Evolutionary conservation across 2,113 vertebrate genomes (phyloP).

Genomic region (Phoenicopterus ruber): DNA sequence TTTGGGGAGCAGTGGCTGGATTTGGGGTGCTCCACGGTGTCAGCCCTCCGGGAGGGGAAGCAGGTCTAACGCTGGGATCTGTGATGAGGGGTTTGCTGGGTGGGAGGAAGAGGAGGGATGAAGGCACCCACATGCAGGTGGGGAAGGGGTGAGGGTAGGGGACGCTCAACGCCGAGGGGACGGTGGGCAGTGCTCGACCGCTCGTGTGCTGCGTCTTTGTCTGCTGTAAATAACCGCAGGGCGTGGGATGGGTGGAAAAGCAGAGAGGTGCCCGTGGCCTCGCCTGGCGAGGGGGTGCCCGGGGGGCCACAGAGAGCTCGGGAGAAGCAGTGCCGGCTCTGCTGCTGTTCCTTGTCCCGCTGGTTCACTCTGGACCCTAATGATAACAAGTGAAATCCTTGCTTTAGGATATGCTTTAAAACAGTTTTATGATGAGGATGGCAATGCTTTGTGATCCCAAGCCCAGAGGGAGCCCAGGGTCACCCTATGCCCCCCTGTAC

Average conservation of each 20-base stretch:
- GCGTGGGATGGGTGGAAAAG: not conserved
- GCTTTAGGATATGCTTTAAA: accelerated
- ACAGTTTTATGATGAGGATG: not conserved
- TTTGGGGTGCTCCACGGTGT: not conserved
- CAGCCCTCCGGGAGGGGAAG: not conserved
- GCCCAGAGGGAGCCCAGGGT: not conserved
- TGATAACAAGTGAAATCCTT: not conserved
- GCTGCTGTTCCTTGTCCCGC: not conserved
- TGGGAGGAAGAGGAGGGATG: not conserved
- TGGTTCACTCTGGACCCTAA: not conserved
- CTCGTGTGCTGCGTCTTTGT: not conserved
- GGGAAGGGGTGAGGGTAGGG: not conserved
- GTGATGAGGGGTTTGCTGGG: not conserved
- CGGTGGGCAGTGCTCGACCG: not conserved
- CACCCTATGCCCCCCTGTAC: accelerated
- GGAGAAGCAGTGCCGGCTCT: accelerated
- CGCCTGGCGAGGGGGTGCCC: not conserved
- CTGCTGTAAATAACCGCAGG: accelerated
- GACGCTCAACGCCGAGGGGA: not conserved
- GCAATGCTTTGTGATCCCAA: not conserved
- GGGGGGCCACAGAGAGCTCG: not conserved
- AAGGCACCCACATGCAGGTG: not conserved
- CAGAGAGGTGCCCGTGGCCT: not conserved
- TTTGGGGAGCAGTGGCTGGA: not conserved
- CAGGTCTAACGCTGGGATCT: accelerated